Base-by-base conservation (phyloP, 1,140 invertebrate genomes). In the Drosophila grimshawi region DNA sequence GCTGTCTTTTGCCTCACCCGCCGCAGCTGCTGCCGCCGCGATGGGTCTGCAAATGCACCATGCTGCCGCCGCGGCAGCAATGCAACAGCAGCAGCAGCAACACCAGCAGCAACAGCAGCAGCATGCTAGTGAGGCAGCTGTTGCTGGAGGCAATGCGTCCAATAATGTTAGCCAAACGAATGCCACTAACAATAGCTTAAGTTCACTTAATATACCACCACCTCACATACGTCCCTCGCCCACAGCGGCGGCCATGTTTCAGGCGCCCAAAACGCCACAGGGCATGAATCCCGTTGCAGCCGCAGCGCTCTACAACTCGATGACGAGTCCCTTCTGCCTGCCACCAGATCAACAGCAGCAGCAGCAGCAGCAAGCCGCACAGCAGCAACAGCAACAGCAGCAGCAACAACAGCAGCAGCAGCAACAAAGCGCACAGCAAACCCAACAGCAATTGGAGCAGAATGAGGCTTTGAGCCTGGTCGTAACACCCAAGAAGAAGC, bases 401-500 rank as follows among this genome's bases (percentile, higher is more conserved):
- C 74, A 77, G 46, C 74, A 75, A 10, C 76, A 80, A 5, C 94
- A 95, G 49, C 75, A 74, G 35, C 70, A 77, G 29, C 78, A 83
- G 27, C 94, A 95, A 41, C 94, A 95, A 59, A 95, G 96, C 32
- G 75, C 82, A 4, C 86, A 94, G 89, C 80, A 77, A 92, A 92
- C 93, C 90, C 83, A 91, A 48, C 89, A 91, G 78, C 70, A 89
- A 61, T 60, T 92, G 32, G 97, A 98, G 92, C 98, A 99, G 93
- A 98, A 98, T 90, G 98, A 99, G 93, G 97, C 98, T 0, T 94
- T 99, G 7, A 97, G 97, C 81, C 94, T 99, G 73, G 97, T 99
- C 30, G 97, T 99, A 69, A 96, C 97, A 30, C 97, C 97, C 0
- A 98, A 98, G 93, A 98, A 98, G 94, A 99, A 98, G 94, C 94